Base-by-base conservation (phyloP, 2,797 vertebrate genomes). In the Brachyrhaphis roseni region DNA sequence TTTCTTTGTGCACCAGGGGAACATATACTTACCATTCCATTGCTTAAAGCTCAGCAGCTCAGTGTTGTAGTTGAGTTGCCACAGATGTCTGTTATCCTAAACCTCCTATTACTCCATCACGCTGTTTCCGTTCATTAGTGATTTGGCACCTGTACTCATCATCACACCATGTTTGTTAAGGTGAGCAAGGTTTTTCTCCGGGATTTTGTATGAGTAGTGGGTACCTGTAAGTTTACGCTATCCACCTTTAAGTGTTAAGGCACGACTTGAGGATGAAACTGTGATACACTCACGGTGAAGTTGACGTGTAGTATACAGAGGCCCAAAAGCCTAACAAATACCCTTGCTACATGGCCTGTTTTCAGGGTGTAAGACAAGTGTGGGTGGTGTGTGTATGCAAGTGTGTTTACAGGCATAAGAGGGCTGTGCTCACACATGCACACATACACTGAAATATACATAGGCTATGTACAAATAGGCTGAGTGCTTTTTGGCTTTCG, bases 11-110 rank as follows among this genome's bases (percentile, higher is more conserved):
- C 84, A 57, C 75, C 62, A 68, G 84, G 82, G 83, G 72, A 94
- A 93, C 87, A 82, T 95, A 87, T 93, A 94, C 86, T 94, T 94
- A 92, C 91, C 90, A 93, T 94, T 93, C 90, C 89, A 80, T 76
- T 73, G 78, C 84, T 78, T 86, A 75, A 83, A 84, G 84, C 79
- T 80, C 78, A 86, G 80, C 71, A 78, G 80, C 43, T 23, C 81
- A 76, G 53, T 80, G 74, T 89, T 93, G 64, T 93, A 91, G 93
- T 93, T 86, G 88, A 75, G 77, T 89, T 78, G 86, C 80, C 89
- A 90, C 94, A 95, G 92, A 91, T 93, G 93, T 91, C 88, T 87
- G 76, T 85, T 77, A 75, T 87, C 82, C 87, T 70, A 81, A 92
- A 80, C 89, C 87, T 79, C 88, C 91, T 86, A 94, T 94, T 92